Percentiles rank a stretch among this genome's conserved stretches.
phyloP scores from a whole-genome alignment of 2,113 vertebrate species.

The Condylura cristata region DNA sequence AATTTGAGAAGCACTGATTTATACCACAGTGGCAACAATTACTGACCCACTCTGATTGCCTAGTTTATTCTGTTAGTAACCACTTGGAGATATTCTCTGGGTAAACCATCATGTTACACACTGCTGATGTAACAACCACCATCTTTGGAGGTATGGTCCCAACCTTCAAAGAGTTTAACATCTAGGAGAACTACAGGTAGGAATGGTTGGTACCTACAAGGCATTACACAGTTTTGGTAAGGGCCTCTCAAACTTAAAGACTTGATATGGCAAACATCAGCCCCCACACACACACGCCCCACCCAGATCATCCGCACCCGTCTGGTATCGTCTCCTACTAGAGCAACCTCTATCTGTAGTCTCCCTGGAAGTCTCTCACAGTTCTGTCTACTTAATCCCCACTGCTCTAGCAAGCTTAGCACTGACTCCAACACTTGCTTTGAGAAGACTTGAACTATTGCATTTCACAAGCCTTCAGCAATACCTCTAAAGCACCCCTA shows the following conservation, averaged over 20 bases:
- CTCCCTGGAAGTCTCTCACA: background rate
- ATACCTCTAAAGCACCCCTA: background rate
- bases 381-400: background rate
- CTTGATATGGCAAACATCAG: background rate
- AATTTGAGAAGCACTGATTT: background rate
- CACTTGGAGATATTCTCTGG: background rate
- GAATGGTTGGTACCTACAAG: background rate
- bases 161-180: background rate
- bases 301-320: background rate
- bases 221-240: background rate
- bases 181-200: background rate
- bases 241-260: background rate
- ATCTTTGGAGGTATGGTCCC: background rate
- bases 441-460: background rate
- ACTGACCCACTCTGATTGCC: background rate
- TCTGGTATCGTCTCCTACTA: background rate
- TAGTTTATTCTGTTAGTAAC: background rate
- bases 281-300: background rate
- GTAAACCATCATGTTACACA: background rate
- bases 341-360: background rate
- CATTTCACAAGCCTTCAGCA: background rate
- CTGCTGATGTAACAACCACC: background rate
- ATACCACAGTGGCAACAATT: background rate
- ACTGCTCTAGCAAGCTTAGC: background rate
- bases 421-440: background rate